phyloP scores from a whole-genome alignment of 2,797 vertebrate species.

The Mionectes olivaceus region DNA sequence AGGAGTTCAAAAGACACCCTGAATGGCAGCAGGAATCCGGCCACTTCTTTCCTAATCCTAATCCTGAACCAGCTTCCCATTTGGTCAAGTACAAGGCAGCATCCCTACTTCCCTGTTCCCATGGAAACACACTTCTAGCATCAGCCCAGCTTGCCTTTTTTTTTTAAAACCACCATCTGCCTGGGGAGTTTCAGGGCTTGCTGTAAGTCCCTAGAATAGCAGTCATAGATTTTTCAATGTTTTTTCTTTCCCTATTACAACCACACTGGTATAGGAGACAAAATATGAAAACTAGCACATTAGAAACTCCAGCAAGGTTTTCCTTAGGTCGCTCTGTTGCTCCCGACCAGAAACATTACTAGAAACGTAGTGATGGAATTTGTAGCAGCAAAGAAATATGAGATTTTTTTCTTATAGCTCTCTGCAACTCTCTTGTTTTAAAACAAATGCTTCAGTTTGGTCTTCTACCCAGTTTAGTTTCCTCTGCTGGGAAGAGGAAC shows the following conservation, averaged over 20 bases:
- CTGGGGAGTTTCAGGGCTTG: slow-evolving; percentile 53
- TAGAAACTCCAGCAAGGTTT: not conserved
- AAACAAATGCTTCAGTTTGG: not conserved
- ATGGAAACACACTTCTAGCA: slow-evolving; percentile 76
- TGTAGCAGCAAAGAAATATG: not conserved
- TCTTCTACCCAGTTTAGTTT: not conserved
- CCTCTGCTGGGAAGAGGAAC: not conserved
- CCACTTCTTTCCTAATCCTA: slow-evolving; percentile 47
- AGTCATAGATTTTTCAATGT: not conserved
- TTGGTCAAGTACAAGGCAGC: slow-evolving; percentile 52
- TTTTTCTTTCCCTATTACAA: not conserved
- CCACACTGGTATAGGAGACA: not conserved
- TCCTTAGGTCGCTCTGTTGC: not conserved
- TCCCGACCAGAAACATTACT: not conserved
- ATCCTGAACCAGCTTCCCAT: slow-evolving; percentile 51
- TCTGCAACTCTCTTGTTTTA: not conserved
- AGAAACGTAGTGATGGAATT: not conserved
- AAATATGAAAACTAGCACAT: not conserved
- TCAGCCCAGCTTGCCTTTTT: slow-evolving; percentile 68
- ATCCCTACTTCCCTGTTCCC: slow-evolving; percentile 74
- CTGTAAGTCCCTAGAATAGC: not conserved
- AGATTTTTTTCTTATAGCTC: not conserved
- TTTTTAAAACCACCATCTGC: slow-evolving; percentile 75
- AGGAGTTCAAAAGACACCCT: not conserved
- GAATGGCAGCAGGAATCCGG: not conserved